Evolutionary conservation across 2,797 vertebrate genomes (phyloP), one percentile per base, ranked within the genome.

Genomic region (Pangasius sanitwongsei): DNA sequence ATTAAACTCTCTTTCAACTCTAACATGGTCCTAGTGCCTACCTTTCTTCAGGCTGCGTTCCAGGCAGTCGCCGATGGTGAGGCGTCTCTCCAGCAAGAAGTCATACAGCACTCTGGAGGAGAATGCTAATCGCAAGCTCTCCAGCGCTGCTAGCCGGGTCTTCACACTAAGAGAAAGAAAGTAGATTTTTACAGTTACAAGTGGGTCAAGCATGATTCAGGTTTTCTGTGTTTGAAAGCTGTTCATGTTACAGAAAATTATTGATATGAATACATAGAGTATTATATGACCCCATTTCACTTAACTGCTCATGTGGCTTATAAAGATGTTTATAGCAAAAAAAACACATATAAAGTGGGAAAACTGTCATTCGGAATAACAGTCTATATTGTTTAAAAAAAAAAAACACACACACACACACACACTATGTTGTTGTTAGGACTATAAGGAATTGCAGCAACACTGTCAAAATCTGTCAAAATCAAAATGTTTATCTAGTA

Each of bases 11-110:
- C 34, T 9, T 34, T 50, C 18, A 77, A 74, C 9, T 86, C 53
- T 20, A 85, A 48, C 69, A 67, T 18, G 57, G 34, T 83, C 81
- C 9, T 74, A 83, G 61, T 81, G 48, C 53, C 44, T 67, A 96
- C 96, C 95, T 93, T 96, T 97, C 91, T 95, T 96, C 63, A 96
- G 96, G 92, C 97, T 97, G 87, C 97, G 97, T 93, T 99, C 98
- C 91, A 98, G 93, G 70, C 97, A 97, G 93, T 99, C 98, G 0
- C 96, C 94, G 90, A 99, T 91, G 0, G 95, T 99, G 81, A 99
- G 94, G 89, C 96, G 94, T 87, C 97, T 96, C 89, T 98, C 97
- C 70, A 96, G 92, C 89, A 99, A 92, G 93, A 99, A 98, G 88
- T 98, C 97, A 0, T 95, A 95, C 37, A 98, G 94, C 13, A 96